Base-by-base conservation (phyloP, 1,140 invertebrate genomes). In the Drosophila tsacasi region DNA sequence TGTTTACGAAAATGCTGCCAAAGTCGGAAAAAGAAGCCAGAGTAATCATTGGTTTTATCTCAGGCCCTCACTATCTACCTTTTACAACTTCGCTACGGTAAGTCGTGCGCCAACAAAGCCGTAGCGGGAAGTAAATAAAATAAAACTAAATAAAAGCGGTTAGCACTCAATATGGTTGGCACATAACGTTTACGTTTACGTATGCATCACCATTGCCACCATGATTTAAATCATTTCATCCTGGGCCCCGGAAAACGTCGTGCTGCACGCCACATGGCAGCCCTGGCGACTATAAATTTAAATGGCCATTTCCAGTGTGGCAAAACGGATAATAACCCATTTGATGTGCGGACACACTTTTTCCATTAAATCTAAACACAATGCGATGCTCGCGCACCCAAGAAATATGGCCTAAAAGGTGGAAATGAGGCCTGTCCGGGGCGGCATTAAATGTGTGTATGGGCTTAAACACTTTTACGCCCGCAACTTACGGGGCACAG, bases 281-380 rank as follows among this genome's bases (percentile, higher is more conserved):
- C n/a, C 35, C 10, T 17, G 27, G 12, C 32, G 50, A 52, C 67
- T 37, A 74, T 74, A 74, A 74, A 74, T 74, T 74, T 73, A 61
- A 74, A 74, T 74, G 71, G 40, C 71, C 59, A 42, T 75, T 75
- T 75, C 72, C 72, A 75, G 50, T 21, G 59, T 64, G 58, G 59
- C 59, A 75, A 75, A 75, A 75, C 44, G 71, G 71, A 64, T 75
- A 75, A 75, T 75, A 75, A 64, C 72, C 49, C 69, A 55, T 75
- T 74, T 75, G 60, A 47, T 63, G 59, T 74, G 13, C 50, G 71
- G 72, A 75, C 72, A 74, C 58, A 75, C 49, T 74, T 74, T 75
- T 63, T 75, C 71, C 72, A 75, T 75, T 75, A 75, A 60, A 42
- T 15, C 71, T 50, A 39, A 75, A 75, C 35, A 75, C 71, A 75